Evolutionary conservation across 2,888 invertebrate genomes (phyloP), one percentile per base, ranked within the genome.

Genomic region (Reticulitermes lucifugus): DNA sequence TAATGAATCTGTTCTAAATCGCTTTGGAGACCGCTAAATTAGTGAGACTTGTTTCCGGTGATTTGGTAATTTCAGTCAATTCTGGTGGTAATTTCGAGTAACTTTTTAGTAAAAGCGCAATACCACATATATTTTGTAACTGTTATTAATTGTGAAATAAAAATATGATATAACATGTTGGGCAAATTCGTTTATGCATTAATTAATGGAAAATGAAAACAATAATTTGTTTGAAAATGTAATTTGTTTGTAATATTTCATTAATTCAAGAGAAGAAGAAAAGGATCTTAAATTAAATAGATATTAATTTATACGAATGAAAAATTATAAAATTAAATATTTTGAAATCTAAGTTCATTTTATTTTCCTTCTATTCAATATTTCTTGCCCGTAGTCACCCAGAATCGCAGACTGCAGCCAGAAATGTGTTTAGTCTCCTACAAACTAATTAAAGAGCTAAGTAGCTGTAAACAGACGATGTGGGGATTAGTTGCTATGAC

Each of bases 41-140:
- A 73, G 41, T 73, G 29, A 21, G 73, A 41, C 29, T 46, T 14
- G 73, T 73, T 65, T 65, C 65, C 65, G 65, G 65, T 65, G n/a
- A 65, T 65, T 25, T 65, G 65, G 65, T 41, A 73, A 73, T 73
- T 73, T 29, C 73, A 73, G 41, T 35, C 41, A 73, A 73, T 41
- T 73, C 29, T 71, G 71, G 71, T 71, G 71, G 71, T 71, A 71
- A 71, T 71, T n/a, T 71, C 71, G 71, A 6, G 29, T 10, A 71
- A 71, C 25, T 35, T 73, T 73, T 73, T 18, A 73, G 29, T 21
- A 18, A 41, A 73, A 73, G 18, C 41, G 22, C 6, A 1, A 73
- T 73, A 9, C 4, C 41, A 25, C 10, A 18, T 35, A 21, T 22
- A 71, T 65, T 12, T 5, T n/a, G n/a, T 12, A 4, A 0, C 7